Percentiles rank a stretch among this genome's conserved stretches.
Conservation (phyloP, 2,797 vertebrate species). For the Melanotaenia parkinsoni region DNA sequence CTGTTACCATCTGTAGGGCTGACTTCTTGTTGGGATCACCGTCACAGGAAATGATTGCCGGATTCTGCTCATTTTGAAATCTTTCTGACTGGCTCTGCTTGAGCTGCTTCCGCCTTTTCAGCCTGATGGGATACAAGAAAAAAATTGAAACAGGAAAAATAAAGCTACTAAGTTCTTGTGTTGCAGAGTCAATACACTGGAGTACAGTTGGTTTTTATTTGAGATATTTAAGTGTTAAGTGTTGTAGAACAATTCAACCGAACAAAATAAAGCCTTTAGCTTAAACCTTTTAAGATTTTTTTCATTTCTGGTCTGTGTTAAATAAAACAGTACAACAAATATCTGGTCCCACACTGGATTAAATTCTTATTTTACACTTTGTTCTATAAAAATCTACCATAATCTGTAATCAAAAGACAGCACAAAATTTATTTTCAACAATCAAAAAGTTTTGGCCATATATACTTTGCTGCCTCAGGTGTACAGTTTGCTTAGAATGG, state of each 20-base stretch:
- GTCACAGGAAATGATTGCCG: constrained; percentile 71
- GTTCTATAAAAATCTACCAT: neutral
- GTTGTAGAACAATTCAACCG: neutral
- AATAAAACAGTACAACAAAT: no score
- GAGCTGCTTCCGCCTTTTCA: constrained; percentile 82
- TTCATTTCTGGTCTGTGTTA: no score
- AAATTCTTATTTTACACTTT: neutral
- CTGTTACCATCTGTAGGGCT: constrained; percentile 45
- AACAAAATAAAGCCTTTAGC: no score
- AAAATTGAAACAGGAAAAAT: neutral
- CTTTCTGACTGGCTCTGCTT: constrained; percentile 79
- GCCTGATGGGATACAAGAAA: constrained; percentile 58
- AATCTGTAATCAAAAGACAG: neutral
- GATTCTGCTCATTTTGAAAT: constrained; percentile 65
- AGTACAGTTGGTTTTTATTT: no score
- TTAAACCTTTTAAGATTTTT: no score
- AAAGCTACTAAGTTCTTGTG: no score
- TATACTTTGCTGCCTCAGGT: constrained; percentile 38
- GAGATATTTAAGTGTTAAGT: no score
- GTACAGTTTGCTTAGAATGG: constrained; percentile 1
- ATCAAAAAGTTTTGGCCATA: neutral
- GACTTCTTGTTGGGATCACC: constrained; percentile 59
- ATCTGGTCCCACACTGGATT: neutral
- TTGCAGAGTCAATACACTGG: neutral
- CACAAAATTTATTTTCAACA: neutral